These are phyloP conservation scores for Lytechinus pictus DNA, from an alignment of 35 echinoderm and acorn worm species.

Conservation along the genomic window DNA sequence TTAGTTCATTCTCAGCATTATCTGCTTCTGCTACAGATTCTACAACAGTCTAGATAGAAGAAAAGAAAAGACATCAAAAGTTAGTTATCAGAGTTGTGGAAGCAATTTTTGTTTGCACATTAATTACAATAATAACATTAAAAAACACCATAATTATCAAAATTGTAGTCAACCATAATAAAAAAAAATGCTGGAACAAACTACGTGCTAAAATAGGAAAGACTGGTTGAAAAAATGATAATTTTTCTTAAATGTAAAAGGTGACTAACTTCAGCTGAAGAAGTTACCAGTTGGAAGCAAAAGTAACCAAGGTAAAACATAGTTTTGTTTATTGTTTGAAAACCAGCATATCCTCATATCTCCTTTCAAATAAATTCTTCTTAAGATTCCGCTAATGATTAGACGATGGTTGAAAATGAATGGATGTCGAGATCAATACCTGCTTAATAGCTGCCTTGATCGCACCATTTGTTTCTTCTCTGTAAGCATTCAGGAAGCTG, in stretches of 20 bases:
- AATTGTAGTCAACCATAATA: no score
- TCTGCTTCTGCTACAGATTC: constrained; percentile 77
- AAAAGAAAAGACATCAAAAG: not conserved
- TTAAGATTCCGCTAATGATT: no score
- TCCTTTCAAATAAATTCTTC: no score
- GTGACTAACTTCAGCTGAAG: no score
- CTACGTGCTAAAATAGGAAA: no score
- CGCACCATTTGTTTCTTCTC: constrained; percentile 81
- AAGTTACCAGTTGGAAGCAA: no score
- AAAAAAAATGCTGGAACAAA: no score
- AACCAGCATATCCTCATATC: no score
- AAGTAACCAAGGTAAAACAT: no score
- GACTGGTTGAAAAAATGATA: no score
- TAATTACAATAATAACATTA: not conserved
- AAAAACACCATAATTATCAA: not conserved
- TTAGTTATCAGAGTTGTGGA: not conserved
- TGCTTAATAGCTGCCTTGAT: constrained; percentile 93
- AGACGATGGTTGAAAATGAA: not conserved
- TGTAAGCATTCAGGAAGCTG: constrained; percentile 84
- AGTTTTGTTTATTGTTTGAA: no score
- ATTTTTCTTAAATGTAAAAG: no score
- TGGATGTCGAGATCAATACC: constrained; percentile 43
- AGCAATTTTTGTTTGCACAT: not conserved
- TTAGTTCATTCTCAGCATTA: constrained; percentile 68
- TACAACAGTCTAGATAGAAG: constrained; percentile 82